phyloP scores from a whole-genome alignment of 2,888 invertebrate genomes.

The Atherix ibis region DNA sequence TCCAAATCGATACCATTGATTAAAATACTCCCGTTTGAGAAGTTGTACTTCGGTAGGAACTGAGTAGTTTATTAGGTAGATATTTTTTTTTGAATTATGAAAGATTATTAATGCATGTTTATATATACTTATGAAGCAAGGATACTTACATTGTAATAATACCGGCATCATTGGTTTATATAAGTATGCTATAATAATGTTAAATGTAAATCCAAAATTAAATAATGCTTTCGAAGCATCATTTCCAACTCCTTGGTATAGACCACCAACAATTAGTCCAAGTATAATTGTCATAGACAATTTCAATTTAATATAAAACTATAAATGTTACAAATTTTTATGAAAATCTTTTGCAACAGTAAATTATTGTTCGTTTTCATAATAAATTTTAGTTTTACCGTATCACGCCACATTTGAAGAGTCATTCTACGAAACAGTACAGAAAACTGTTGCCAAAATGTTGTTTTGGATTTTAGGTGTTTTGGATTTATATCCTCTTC shows the following conservation, averaged over 20 bases:
- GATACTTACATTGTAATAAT: constrained; percentile 56
- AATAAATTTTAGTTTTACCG: no score
- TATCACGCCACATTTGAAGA: constrained; percentile 58
- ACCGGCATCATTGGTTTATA: constrained; percentile 74
- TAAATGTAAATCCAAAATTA: constrained; percentile 72
- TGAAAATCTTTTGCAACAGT: background rate
- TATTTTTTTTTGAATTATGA: constrained; percentile 1
- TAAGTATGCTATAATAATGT: constrained; percentile 60
- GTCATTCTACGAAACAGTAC: constrained; percentile 53
- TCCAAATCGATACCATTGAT: constrained; percentile 67
- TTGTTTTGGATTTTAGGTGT: constrained; percentile 39
- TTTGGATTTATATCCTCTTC: constrained; percentile 34
- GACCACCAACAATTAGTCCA: constrained; percentile 49
- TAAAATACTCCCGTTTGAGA: constrained; percentile 67
- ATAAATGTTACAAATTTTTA: background rate
- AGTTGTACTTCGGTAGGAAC: constrained; percentile 65
- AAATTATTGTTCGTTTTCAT: no score
- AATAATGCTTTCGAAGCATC: constrained; percentile 69
- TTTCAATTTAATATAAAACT: constrained; percentile 47
- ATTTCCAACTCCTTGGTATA: constrained; percentile 59
- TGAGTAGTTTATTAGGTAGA: constrained; percentile 22
- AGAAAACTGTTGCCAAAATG: constrained; percentile 49
- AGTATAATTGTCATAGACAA: constrained; percentile 49
- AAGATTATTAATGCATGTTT: background rate
- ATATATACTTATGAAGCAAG: background rate